phyloP scores from a whole-genome alignment of 2,888 invertebrate species.

The Cosmorhoe ocellata region DNA sequence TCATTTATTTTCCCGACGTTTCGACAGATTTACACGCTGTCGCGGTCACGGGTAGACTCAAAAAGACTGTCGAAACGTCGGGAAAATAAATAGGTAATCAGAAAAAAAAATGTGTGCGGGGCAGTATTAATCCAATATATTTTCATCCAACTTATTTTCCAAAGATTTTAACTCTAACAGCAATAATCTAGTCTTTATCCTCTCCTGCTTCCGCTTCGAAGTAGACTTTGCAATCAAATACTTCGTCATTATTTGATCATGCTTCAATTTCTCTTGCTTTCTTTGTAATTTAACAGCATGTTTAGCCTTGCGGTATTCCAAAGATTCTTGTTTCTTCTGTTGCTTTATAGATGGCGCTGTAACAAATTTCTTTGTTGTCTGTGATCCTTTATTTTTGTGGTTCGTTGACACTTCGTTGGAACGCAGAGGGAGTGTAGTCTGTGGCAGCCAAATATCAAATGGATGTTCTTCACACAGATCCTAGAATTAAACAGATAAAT shows the following conservation, averaged over 20 bases:
- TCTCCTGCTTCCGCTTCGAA: not conserved
- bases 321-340: not conserved
- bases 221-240: not conserved
- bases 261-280: not conserved
- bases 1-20: no score
- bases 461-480: not conserved
- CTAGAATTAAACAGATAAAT: not conserved
- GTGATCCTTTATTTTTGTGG: not conserved
- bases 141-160: not conserved
- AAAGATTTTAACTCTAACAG: not conserved
- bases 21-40: no score
- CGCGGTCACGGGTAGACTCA: no score
- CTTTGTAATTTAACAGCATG: not conserved
- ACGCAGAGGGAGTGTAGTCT: not conserved
- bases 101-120: not conserved
- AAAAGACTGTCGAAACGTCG: no score
- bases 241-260: not conserved
- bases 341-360: not conserved
- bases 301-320: slow-evolving; percentile 1
- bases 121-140: not conserved
- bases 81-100: no score
- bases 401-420: slow-evolving; percentile 1
- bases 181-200: not conserved
- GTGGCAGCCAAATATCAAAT: not conserved
- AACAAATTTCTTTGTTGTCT: no score